Evolutionary conservation across 2,797 vertebrate species (phyloP).

Genomic region (Manis javanica): DNA sequence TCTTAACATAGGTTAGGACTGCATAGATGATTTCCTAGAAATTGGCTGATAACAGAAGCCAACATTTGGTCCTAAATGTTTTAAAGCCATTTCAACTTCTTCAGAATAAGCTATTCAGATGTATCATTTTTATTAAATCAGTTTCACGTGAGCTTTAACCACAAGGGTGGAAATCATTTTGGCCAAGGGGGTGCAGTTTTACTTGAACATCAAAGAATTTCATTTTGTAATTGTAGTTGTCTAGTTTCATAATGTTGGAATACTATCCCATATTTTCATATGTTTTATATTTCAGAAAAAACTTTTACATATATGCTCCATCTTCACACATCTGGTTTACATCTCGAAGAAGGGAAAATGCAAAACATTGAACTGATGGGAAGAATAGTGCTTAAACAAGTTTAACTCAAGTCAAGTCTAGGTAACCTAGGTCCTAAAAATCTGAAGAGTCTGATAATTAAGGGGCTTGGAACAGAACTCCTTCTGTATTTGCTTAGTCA

Average conservation of each 20-base stretch:
- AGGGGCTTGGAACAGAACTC: constrained; percentile 2
- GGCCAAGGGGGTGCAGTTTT: background rate
- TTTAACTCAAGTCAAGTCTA: constrained; percentile 4
- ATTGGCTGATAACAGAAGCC: background rate
- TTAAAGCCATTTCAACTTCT: background rate
- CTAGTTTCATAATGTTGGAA: background rate
- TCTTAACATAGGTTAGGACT: background rate
- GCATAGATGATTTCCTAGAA: background rate
- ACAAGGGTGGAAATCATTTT: background rate
- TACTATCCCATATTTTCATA: background rate
- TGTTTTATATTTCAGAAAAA: constrained; percentile 54
- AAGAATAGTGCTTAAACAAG: background rate
- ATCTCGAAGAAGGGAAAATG: constrained; percentile 36
- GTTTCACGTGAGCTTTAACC: constrained; percentile 10
- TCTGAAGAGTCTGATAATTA: constrained; percentile 7
- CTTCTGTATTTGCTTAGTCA: constrained; percentile 29
- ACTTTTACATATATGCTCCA: background rate
- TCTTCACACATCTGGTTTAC: constrained; percentile 27
- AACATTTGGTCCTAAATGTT: constrained; percentile 21
- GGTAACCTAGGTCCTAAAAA: background rate
- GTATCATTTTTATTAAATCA: background rate
- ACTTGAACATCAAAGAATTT: constrained; percentile 4
- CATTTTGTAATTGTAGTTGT: constrained; percentile 10
- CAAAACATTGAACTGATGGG: background rate
- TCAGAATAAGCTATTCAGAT: background rate